Evolutionary conservation across 2,113 vertebrate genomes (phyloP), one percentile per base, ranked within the genome.

Genomic region (Pterocles orientalis): DNA sequence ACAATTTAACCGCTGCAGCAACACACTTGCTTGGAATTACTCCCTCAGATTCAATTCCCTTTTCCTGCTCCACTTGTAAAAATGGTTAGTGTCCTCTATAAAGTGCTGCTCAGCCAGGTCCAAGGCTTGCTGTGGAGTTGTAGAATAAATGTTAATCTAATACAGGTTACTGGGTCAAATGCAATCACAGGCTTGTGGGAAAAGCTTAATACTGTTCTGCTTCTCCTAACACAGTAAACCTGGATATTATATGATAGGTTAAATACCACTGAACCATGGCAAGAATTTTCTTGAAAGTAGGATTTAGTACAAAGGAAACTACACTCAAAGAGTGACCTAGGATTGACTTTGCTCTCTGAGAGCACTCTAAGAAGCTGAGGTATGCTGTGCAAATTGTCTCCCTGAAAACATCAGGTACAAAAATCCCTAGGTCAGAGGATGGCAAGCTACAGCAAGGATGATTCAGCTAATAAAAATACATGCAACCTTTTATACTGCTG

Each of bases 131-230:
- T 98, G 97, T 98, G 98, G 96, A 96, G 97, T 98, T 98, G 98
- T 98, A 98, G 98, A 98, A 98, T 98, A 98, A 98, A 98, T 98
- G 98, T 98, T 98, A 98, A 98, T 98, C 98, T 98, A 98, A 98
- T 98, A 98, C 98, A 98, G 98, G 98, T 98, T 98, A 98, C 97
- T 98, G 98, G 98, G 98, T 98, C 98, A 98, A 98, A 98, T 97
- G 97, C 98, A 98, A 98, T 98, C 98, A 98, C 97, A 98, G 98
- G 97, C 98, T 98, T 98, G 98, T 98, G 98, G 98, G 98, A 98
- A 98, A 98, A 98, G 97, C 98, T 98, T 98, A 98, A 98, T 98
- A 98, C 98, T 98, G 97, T 98, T 98, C 98, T 98, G 98, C 98
- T 98, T 98, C 97, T 98, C 98, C 98, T 98, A 98, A 98, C 98